Evolutionary conservation across 2,888 invertebrate genomes (phyloP).

Genomic region (Trissolcus brochymenae): DNA sequence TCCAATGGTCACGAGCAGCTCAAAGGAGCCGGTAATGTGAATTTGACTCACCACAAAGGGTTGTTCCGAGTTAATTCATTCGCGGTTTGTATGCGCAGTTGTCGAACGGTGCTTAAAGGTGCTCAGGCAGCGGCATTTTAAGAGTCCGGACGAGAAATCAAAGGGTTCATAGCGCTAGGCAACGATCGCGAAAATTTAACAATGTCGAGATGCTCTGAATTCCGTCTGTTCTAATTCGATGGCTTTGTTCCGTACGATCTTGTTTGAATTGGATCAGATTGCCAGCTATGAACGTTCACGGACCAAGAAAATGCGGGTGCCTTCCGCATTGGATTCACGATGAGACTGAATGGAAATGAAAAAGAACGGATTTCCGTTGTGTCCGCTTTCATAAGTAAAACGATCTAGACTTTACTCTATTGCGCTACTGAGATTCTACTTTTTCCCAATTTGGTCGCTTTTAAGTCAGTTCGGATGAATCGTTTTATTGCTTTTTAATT

Average conservation of each 20-base stretch:
- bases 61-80: constrained; percentile 30
- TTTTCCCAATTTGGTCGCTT: no score
- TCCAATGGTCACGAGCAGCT: neutral
- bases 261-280: constrained; percentile 70
- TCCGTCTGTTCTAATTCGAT: constrained; percentile 67
- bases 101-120: constrained; percentile 32
- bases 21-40: constrained; percentile 23
- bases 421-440: no score
- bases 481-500: no score
- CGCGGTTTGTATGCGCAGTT: constrained; percentile 29
- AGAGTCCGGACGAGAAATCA: constrained; percentile 49
- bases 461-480: no score
- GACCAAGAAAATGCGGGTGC: constrained; percentile 67
- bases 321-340: constrained; percentile 68
- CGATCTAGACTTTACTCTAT: constrained; percentile 16
- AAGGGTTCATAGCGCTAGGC: constrained; percentile 45
- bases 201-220: constrained; percentile 67
- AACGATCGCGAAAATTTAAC: constrained; percentile 65
- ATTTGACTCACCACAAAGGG: constrained; percentile 29
- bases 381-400: constrained; percentile 31
- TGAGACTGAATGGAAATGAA: constrained; percentile 62
- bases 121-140: constrained; percentile 22
- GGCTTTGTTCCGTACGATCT: constrained; percentile 68
- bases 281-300: constrained; percentile 65
- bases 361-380: constrained; percentile 11